Conservation (phyloP, 2,113 vertebrate species). For the Eulemur macaco region DNA sequence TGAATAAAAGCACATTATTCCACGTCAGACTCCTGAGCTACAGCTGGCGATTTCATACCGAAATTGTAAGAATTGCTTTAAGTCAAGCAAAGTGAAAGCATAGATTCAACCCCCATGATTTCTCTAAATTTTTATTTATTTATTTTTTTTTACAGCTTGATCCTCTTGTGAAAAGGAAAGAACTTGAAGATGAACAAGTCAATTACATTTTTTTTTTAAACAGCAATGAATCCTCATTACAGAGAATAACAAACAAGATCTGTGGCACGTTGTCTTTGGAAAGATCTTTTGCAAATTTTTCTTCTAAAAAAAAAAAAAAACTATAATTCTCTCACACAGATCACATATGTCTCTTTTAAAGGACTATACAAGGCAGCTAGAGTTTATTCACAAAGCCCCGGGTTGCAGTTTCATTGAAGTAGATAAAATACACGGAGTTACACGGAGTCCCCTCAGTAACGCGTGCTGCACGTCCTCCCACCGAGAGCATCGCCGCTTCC, state of each 20-base stretch:
- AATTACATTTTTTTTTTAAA: conserved; percentile 57
- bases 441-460: conserved; percentile 12
- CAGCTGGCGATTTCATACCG: too few relatives aligned
- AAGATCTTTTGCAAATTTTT: conserved; percentile 74
- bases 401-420: conserved; percentile 70
- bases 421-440: conserved; percentile 68
- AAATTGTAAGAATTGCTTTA: neutral
- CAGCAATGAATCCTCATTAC: conserved; percentile 77
- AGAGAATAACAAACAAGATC: conserved; percentile 78
- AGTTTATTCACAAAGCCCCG: conserved; percentile 82
- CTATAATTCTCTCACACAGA: conserved; percentile 73
- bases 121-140: conserved; percentile 71
- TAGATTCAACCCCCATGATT: conserved; percentile 24
- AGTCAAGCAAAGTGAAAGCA: conserved; percentile 45
- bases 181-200: conserved; percentile 74
- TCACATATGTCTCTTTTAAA: conserved; percentile 83
- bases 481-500: neutral
- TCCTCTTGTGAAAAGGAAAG: conserved; percentile 76
- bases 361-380: conserved; percentile 85
- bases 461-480: conserved; percentile 68
- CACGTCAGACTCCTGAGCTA: neutral
- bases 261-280: conserved; percentile 83
- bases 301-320: conserved; percentile 63
- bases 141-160: conserved; percentile 47
- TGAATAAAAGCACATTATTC: neutral